Conservation (phyloP, 1,140 invertebrate genomes). For the Neodiprion virginianus region DNA sequence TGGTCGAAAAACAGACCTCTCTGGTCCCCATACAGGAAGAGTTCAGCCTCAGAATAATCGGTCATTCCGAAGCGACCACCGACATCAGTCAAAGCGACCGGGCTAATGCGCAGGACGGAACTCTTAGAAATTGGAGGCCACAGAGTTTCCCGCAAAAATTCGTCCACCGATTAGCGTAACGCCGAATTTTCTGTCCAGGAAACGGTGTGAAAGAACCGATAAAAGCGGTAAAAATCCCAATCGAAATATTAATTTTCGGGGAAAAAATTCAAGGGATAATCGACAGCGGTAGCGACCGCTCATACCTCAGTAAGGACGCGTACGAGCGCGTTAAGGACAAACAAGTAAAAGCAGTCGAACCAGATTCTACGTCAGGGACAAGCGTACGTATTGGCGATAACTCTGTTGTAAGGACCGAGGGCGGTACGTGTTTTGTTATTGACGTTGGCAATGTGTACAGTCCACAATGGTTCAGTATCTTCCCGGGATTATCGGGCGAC, state of each 20-base stretch:
- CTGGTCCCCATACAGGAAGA: background rate
- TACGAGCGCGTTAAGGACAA: constrained; percentile 1
- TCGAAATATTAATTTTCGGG: constrained; percentile 24
- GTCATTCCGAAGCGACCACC: background rate
- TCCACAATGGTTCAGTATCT: constrained; percentile 18
- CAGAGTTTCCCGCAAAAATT: background rate
- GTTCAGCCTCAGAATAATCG: background rate
- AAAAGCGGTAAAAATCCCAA: constrained; percentile 15
- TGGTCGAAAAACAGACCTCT: too few species aligned
- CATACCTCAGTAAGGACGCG: constrained; percentile 19
- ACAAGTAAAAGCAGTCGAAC: background rate
- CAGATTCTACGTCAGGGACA: background rate
- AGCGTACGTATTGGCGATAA: background rate
- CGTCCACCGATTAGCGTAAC: constrained; percentile 15
- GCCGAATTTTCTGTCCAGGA: background rate
- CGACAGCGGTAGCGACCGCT: constrained; percentile 27
- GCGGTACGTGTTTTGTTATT: constrained; percentile 9
- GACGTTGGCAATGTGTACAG: constrained; percentile 11
- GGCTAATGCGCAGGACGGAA: background rate
- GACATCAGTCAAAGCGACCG: background rate
- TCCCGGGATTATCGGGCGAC: constrained; percentile 9
- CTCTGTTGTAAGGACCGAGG: background rate
- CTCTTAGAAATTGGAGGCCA: constrained; percentile 13
- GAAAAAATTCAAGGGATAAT: constrained; percentile 24
- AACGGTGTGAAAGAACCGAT: constrained; percentile 16